Percentiles rank a stretch among this genome's conserved stretches.
phyloP scores from a whole-genome alignment of 1,140 invertebrate species.

The Saccostrea cuccullata region DNA sequence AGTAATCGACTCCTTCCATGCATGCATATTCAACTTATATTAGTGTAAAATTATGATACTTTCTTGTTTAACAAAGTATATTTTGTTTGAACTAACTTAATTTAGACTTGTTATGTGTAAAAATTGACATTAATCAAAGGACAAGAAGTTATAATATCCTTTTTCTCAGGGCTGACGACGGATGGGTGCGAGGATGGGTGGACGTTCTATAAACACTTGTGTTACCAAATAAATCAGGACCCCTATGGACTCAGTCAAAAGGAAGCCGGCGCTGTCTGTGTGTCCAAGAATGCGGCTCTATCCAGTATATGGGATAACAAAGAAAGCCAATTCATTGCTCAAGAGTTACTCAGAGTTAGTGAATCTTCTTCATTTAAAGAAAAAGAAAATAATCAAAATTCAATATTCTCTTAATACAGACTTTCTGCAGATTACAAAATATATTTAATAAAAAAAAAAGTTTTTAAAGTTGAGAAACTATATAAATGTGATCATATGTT shows the following conservation, averaged over 20 bases:
- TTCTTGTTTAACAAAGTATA: no score
- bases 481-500: background rate
- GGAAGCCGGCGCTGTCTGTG: conserved; percentile 43
- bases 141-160: no score
- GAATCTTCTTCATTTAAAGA: background rate
- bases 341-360: conserved; percentile 6
- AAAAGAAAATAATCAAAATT: background rate
- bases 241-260: background rate
- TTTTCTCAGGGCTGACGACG: conserved; percentile 14
- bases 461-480: no score
- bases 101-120: no score
- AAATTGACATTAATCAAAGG: no score
- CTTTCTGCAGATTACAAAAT: no score
- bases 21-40: no score
- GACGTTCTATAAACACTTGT: conserved; percentile 44
- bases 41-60: no score
- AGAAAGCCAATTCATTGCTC: conserved; percentile 33
- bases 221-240: conserved; percentile 40
- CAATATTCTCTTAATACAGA: no score
- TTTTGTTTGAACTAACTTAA: no score
- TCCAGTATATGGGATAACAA: conserved; percentile 49
- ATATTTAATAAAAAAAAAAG: no score
- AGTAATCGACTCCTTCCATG: no score
- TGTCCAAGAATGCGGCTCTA: conserved; percentile 30
- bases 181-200: conserved; percentile 50